Conservation (phyloP, 1,140 invertebrate species). For the Heliothis subflexa region DNA sequence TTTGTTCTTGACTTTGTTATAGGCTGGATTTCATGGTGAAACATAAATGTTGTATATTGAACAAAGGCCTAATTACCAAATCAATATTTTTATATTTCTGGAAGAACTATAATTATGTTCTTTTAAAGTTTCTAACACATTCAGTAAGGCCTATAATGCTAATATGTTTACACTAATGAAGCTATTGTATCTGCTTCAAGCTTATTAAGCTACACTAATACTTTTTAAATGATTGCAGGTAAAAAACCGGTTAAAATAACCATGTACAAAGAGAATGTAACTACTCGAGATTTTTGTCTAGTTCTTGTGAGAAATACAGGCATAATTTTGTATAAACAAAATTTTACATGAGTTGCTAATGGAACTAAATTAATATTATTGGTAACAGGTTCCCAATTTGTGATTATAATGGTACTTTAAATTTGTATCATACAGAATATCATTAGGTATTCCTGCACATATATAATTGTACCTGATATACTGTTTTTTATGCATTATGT, state of each 20-base stretch:
- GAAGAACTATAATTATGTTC: background rate
- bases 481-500: conserved; percentile 56
- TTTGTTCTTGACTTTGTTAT: too few species aligned
- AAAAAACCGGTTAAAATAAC: too few species aligned
- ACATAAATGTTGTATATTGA: background rate
- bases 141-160: background rate
- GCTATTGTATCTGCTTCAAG: conserved; percentile 2
- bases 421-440: conserved; percentile 36
- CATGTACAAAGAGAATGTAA: background rate
- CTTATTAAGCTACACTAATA: background rate
- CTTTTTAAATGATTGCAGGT: background rate
- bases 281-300: background rate
- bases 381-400: background rate
- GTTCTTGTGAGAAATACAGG: background rate
- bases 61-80: conserved; percentile 9
- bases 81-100: background rate
- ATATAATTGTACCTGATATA: conserved; percentile 67
- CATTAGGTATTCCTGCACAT: conserved; percentile 6
- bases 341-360: background rate
- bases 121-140: background rate
- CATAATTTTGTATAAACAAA: background rate
- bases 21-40: too few species aligned
- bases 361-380: background rate
- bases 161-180: background rate
- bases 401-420: conserved; percentile 10